Base-by-base conservation (phyloP, 2,797 vertebrate species). In the Fistularia tabacaria region DNA sequence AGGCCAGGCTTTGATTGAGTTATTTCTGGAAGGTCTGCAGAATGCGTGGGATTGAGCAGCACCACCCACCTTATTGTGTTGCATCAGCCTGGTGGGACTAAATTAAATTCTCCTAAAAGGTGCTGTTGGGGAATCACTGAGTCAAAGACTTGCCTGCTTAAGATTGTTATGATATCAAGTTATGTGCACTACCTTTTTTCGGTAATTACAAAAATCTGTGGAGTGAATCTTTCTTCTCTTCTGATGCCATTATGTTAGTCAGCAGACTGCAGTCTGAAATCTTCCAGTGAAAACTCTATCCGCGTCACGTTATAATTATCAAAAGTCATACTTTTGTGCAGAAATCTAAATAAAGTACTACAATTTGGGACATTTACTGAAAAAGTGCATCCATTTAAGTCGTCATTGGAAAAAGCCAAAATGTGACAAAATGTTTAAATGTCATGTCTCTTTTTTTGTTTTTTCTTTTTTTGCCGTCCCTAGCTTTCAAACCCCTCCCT, bases 401-500 rank as follows among this genome's bases (percentile, higher is more conserved):
- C 12, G 14, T 54, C 46, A 62, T 47, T 59, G 45, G 46, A 13
- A 51, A 66, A 54, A 60, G 10, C 3, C 47, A 53, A 65, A 66
- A 66, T 14, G n/a, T 76, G 69, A 73, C 46, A 59, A 64, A 63
- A 61, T 49, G 12, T 59, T 49, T 42, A 62, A 49, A 59, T 71
- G 36, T 60, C 38, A 67, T 64, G 58, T 66, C 13, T 56, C 53
- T 58, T 54, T 51, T 56, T 44, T 62, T 60, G 37, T 64, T 73
- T 69, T 72, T 69, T 62, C 66, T 25, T 25, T 25, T 56, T 44
- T 62, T 60, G 37, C 64, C 72, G 71, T 72, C 70, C 64, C 66
- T 72, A 71, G 75, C 71, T 81, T 68, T 55, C 73, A 81, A 89
- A 90, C 88, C 84, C 88, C 89, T 89, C 91, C 91, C 89, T 88